A percentile compares a stretch with the other conserved stretches of the same genome.
phyloP scores from a whole-genome alignment of 2,797 vertebrate species.

The Poliocrania exsul region DNA sequence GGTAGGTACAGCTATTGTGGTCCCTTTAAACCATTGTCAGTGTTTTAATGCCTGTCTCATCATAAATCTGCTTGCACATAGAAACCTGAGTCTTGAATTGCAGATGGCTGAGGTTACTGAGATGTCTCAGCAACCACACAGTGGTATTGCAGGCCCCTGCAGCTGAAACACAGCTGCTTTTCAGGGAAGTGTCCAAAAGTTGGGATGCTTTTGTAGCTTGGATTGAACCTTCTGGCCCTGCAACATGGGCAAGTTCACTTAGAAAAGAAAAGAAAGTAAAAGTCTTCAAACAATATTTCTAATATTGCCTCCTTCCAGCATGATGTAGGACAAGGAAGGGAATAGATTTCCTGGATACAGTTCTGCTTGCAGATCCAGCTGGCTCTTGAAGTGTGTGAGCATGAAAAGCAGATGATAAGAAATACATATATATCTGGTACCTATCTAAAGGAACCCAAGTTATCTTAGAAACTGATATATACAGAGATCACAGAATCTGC shows the following conservation, averaged over 20 bases:
- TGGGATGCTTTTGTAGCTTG: not conserved
- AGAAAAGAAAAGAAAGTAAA: not conserved
- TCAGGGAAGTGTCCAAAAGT: not conserved
- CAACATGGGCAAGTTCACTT: not conserved
- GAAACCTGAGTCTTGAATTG: not conserved
- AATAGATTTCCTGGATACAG: not conserved
- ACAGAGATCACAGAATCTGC: conserved; percentile 30
- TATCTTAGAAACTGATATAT: conserved; percentile 38
- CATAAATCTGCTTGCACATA: not conserved
- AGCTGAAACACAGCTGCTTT: not conserved
- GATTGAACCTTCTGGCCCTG: not conserved
- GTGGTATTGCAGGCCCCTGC: not conserved
- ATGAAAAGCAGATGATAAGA: conserved; percentile 33
- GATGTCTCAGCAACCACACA: not conserved
- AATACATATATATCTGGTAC: not conserved
- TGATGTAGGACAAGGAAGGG: not conserved
- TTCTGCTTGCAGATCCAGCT: conserved; percentile 1
- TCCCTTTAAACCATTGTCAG: not conserved
- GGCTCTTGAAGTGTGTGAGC: not conserved
- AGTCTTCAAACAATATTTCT: not conserved
- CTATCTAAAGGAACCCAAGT: not conserved
- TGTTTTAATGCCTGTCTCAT: not conserved
- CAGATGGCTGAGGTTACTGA: not conserved
- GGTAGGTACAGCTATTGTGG: not conserved
- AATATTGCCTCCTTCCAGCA: not conserved